Evolutionary conservation across 2,888 invertebrate species (phyloP), one percentile per base, ranked within the genome.

Genomic region (Tenthredo scrophulariae): DNA sequence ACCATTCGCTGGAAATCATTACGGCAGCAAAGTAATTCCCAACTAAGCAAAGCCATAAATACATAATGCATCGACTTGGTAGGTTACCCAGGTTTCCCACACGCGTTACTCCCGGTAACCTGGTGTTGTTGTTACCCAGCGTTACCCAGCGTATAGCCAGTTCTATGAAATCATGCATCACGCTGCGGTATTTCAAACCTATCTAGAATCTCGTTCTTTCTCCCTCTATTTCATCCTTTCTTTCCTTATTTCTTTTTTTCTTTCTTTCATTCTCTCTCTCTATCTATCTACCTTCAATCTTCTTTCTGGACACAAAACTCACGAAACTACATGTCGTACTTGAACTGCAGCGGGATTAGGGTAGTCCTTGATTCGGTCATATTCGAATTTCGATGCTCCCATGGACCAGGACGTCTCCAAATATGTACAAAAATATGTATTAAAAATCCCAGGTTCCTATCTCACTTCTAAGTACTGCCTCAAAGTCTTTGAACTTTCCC

Each of bases 21-120:
- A 92, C 91, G 88, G 87, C 89, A 87, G 90, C 90, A 90, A 91
- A 91, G 89, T 92, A 92, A 92, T 92, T 92, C 90, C 89, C 89
- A 91, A 91, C 92, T 91, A 92, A 91, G 91, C 91, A 91, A 91
- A 91, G 91, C 91, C 90, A 91, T 91, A 92, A 92, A 92, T 92
- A 91, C 92, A 92, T 92, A 92, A 92, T 92, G 92, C 91, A 92
- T 92, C 89, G 89, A 89, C 54, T 83, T 83, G 83, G 83, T 83
- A 67, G 65, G 67, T 67, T 65, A 83, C 86, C 88, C 89, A 91
- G 89, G 91, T 92, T 89, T 92, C 92, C 91, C 92, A 92, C 91
- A 92, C 86, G 84, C 80, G 85, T 74, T 80, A 77, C 50, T 80
- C 33, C 62, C 18, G 29, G 46, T 18, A 37, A 77, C 29, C 72